Conservation (phyloP, 1,140 invertebrate species). For the Nasonia vitripennis region DNA sequence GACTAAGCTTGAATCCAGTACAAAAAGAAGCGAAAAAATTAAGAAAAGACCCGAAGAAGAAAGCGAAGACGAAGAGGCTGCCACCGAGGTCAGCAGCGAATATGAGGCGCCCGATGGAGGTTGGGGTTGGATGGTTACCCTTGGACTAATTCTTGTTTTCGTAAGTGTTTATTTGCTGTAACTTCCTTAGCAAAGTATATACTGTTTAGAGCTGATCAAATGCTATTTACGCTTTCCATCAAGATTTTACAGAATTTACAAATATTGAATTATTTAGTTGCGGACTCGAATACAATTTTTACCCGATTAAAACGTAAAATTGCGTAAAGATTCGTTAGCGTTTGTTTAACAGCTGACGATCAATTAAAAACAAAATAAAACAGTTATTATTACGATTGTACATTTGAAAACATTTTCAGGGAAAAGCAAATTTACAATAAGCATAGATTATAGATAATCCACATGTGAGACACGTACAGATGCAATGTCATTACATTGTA, state of each 20-base stretch:
- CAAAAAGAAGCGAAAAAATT: background rate
- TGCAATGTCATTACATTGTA: background rate
- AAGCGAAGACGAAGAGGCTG: conserved; percentile 44
- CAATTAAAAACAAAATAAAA: too few relatives aligned
- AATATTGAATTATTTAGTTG: too few relatives aligned
- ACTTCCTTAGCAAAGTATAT: too few relatives aligned
- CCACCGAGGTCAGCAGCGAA: conserved; percentile 57
- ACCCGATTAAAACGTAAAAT: too few relatives aligned
- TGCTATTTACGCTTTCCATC: too few relatives aligned
- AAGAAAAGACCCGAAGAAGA: background rate
- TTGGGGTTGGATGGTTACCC: conserved; percentile 77
- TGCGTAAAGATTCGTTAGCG: too few relatives aligned
- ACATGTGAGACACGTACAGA: background rate
- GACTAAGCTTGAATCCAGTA: background rate
- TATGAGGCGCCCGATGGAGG: conserved; percentile 76
- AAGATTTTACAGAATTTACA: too few relatives aligned
- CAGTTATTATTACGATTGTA: too few relatives aligned
- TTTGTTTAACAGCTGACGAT: too few relatives aligned
- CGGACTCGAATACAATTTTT: background rate
- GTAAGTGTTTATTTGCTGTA: conserved; percentile 58
- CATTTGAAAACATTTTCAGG: too few relatives aligned
- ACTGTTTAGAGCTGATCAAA: too few relatives aligned
- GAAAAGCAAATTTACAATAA: too few relatives aligned
- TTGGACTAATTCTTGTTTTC: conserved; percentile 72
- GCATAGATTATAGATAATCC: background rate